Evolutionary conservation across 2,888 invertebrate species (phyloP).

Genomic region (Eupithecia inturbata): DNA sequence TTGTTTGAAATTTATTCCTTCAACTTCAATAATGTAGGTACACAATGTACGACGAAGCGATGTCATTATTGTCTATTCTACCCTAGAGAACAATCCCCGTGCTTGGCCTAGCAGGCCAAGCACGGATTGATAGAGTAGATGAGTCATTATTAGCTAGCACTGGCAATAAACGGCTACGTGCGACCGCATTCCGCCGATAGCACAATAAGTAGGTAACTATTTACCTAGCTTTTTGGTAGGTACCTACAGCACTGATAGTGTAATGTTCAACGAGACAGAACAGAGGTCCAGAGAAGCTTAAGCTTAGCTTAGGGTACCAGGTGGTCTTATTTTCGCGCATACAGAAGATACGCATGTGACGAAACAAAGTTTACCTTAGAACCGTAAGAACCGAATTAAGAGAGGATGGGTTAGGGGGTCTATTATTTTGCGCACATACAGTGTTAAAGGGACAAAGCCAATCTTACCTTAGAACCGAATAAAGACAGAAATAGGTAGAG

Average conservation of each 20-base stretch:
- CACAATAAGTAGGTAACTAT: conserved; percentile 61
- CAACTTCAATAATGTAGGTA: too few relatives aligned
- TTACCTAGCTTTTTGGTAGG: too few relatives aligned
- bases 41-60: too few relatives aligned
- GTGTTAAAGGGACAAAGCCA: neutral
- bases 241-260: conserved; percentile 24
- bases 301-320: neutral
- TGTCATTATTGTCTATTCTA: too few relatives aligned
- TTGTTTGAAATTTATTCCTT: too few relatives aligned
- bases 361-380: neutral
- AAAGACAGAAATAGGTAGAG: neutral
- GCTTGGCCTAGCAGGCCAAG: too few relatives aligned
- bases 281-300: neutral
- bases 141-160: conserved; percentile 74
- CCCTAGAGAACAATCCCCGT: too few relatives aligned
- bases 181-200: conserved; percentile 79
- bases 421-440: too few relatives aligned
- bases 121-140: conserved; percentile 76
- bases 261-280: neutral
- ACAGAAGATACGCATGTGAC: neutral
- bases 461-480: neutral
- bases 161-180: conserved; percentile 63
- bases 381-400: neutral
- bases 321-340: neutral
- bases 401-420: too few relatives aligned